These are phyloP conservation scores for Chrysopa pallens DNA, from an alignment of 1,140 invertebrate genomes.

Conservation along the genomic window DNA sequence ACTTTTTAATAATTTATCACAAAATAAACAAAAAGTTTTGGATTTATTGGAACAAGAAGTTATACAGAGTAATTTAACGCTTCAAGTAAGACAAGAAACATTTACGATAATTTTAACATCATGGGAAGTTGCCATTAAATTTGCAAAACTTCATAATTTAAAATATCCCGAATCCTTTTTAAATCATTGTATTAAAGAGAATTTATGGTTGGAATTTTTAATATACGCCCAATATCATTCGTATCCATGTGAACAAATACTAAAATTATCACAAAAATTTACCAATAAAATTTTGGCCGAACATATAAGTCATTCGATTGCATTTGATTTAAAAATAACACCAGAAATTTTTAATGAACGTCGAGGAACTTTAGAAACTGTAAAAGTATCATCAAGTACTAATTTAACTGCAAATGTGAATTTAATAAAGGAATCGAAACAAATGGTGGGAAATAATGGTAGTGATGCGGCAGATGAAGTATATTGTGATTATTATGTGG, in stretches of 20 bases:
- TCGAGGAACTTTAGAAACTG: too few species aligned
- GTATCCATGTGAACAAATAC: constrained; percentile 37
- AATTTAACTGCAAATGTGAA: too few species aligned
- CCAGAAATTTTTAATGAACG: too few species aligned
- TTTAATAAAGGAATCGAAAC: too few species aligned
- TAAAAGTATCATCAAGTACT: too few species aligned
- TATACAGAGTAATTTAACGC: constrained; percentile 11
- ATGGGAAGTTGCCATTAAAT: constrained; percentile 36
- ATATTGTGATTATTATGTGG: constrained; percentile 3
- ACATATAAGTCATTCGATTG: constrained; percentile 24
- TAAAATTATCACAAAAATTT: constrained; percentile 28
- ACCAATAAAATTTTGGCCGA: constrained; percentile 28
- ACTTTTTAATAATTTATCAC: constrained; percentile 11
- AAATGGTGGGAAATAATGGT: too few species aligned
- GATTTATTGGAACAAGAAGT: constrained; percentile 22
- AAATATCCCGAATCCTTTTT: constrained; percentile 32
- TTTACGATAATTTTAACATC: constrained; percentile 21
- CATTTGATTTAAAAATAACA: not conserved
- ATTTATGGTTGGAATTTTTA: constrained; percentile 43
- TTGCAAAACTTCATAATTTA: constrained; percentile 32
- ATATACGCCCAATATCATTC: constrained; percentile 39
- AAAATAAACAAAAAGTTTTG: constrained; percentile 18
- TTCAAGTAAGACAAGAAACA: constrained; percentile 14
- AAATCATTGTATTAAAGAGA: constrained; percentile 28
- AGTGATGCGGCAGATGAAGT: constrained; percentile 26